Base-by-base conservation (phyloP, 2,113 vertebrate genomes). In the Channa argus region DNA sequence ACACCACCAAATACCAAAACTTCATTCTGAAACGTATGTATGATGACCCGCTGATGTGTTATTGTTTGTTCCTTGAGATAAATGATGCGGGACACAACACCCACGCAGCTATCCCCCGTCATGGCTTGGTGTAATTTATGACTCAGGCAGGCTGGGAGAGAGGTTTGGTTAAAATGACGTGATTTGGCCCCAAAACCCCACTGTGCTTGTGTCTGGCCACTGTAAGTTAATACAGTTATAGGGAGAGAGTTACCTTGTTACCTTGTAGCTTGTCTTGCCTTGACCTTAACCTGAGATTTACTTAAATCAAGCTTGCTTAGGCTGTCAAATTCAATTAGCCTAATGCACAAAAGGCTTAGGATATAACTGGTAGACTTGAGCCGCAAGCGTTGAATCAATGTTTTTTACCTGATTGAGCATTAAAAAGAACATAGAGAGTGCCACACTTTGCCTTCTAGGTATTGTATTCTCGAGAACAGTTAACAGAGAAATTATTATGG, bases 181-280 rank as follows among this genome's bases (percentile, higher is more conserved):
- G 77, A 76, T 79, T 37, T 38, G 51, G 2, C 5, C 51, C 45
- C 53, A 38, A 77, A 86, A 79, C 87, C 71, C 65, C 14, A 12
- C 58, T 77, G 70, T 67, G 55, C 43, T 65, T 76, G 74, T 80
- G 68, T 77, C 14, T 65, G 65, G 38, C 58, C 6, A 5, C 61
- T 44, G 39, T 71, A 81, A 86, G 24, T 86, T 80, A 83, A 90
- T 78, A 71, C 80, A 71, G 24, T 24, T 45, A 69, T 2, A 9
- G 73, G 83, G 67, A 75, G 3, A n/a, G 52, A 79, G 69, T 71
- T 87, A 73, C 62, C 70, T 67, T 78, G 69, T 77, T 79, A 24
- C 24, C 24, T 24, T 24, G 24, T 24, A 24, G 24, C 24, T 24
- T 24, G 24, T 24, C 10, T 5, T 33, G 65, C 78, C 14, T 8